Percentiles rank a stretch among this genome's conserved stretches.
Evolutionary conservation across 2,888 invertebrate species (phyloP).

Genomic region (Protodeltote pygarga): DNA sequence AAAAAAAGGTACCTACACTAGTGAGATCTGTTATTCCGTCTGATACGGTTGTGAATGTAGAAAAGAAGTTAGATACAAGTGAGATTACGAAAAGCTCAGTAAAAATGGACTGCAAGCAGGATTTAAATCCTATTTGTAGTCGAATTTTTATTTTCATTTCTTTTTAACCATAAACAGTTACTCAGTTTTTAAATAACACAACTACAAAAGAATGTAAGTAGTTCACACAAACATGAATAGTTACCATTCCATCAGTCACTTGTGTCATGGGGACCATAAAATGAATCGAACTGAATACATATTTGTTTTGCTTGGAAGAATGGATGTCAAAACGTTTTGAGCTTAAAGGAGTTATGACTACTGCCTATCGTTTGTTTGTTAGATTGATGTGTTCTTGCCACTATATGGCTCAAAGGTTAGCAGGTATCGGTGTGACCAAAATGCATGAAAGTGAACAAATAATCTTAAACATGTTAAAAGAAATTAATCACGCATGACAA

Average conservation of each 20-base stretch:
- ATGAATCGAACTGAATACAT: background rate
- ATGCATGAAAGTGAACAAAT: no score
- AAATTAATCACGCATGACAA: no score
- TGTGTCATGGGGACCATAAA: slow-evolving; percentile 7
- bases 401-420: no score
- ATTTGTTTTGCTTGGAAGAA: slow-evolving; percentile 26
- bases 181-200: background rate
- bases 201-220: slow-evolving; percentile 1
- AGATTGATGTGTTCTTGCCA: no score
- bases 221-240: slow-evolving; percentile 18
- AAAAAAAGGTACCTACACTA: no score
- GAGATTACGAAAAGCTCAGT: no score
- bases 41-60: background rate
- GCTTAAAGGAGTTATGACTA: background rate
- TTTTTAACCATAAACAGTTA: background rate
- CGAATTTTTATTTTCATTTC: background rate
- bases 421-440: no score
- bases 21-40: no score
- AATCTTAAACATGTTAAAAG: no score
- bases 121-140: no score
- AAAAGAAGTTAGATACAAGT: no score
- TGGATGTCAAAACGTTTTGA: slow-evolving; percentile 12
- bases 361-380: background rate
- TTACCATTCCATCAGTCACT: slow-evolving; percentile 9
- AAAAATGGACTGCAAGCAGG: no score